Evolutionary conservation across 2,888 invertebrate genomes (phyloP).

Genomic region (Pyrgus malvae): DNA sequence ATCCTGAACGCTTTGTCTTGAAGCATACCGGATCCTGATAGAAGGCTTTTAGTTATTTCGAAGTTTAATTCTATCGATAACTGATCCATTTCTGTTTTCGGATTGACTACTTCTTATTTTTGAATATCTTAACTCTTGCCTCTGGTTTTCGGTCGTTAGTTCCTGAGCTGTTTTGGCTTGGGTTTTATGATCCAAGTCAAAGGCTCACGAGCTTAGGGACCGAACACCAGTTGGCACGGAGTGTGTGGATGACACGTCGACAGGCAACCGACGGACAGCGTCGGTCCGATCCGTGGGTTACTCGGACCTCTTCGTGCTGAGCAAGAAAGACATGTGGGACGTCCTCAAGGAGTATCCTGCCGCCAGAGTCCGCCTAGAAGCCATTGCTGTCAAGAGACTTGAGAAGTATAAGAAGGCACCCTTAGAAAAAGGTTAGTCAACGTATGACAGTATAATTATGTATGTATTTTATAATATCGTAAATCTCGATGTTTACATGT

Average conservation of each 20-base stretch:
- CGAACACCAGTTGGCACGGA: conserved; percentile 77
- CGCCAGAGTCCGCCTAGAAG: conserved; percentile 95
- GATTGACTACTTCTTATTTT: conserved; percentile 41
- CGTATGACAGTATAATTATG: no score
- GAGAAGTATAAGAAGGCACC: conserved; percentile 98
- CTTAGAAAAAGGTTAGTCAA: conserved; percentile 95
- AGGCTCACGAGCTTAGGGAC: conserved; percentile 49
- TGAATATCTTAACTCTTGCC: conserved; percentile 39
- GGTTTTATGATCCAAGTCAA: conserved; percentile 38
- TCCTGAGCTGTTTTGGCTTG: conserved; percentile 37
- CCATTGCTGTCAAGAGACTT: conserved; percentile 97
- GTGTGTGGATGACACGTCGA: conserved; percentile 82
- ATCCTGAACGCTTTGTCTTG: conserved; percentile 66
- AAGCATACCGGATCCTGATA: conserved; percentile 62
- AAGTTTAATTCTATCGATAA: conserved; percentile 43
- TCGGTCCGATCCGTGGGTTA: conserved; percentile 99
- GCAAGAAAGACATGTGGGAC: conserved; percentile 99
- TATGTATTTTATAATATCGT: no score
- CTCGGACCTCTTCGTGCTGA: conserved; percentile 98
- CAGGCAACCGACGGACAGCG: conserved; percentile 98
- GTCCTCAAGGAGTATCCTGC: conserved; percentile 98
- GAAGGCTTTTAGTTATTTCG: conserved; percentile 65
- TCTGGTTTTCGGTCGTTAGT: conserved; percentile 50
- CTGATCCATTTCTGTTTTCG: conserved; percentile 51
- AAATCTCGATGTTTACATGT: no score